Evolutionary conservation across 2,113 vertebrate genomes (phyloP), one percentile per base, ranked within the genome.

Genomic region (Clupea harengus): DNA sequence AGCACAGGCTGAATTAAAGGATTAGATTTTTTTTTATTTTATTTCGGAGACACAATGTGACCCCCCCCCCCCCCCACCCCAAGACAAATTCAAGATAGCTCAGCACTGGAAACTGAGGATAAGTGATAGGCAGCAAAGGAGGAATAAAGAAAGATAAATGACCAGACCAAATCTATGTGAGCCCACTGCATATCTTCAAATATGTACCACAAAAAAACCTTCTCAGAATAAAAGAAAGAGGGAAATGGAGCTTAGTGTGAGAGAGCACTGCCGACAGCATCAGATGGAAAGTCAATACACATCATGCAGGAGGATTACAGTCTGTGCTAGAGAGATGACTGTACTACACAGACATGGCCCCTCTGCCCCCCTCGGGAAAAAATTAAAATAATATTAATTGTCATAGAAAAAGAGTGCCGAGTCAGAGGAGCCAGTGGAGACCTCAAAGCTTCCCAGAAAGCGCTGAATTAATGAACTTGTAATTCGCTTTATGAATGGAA

Each of bases 401-500:
- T 32, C 10, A 32, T 9, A 15, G 64, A 32, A 72, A 78, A 4
- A 39, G 45, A 83, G 93, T 94, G 94, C 94, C 92, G 93, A 95
- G 91, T 93, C 94, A 93, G 95, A 93, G 92, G 93, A 95, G 91
- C 93, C 94, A 93, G 95, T 93, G 93, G 92, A 93, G 96, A 95
- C 95, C 95, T 94, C 92, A 93, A 96, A 95, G 95, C 95, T 92
- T 94, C 94, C 95, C 94, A 94, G 91, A 92, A 88, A 78, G 89
- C 93, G 90, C 95, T 95, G 95, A 97, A 97, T 97, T 95, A 95
- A 93, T 96, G 80, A 84, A 88, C 86, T 88, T 87, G 86, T 90
- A 92, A 90, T 92, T 86, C 87, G 83, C 87, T 82, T 72, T 2
- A 17, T 60, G 4, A 60, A 89, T 84, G 81, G 86, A 82, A 44